A percentile compares a stretch with the other conserved stretches of the same genome.
phyloP scores from a whole-genome alignment of 2,113 vertebrate species.

The Pogonocichla stellata region DNA sequence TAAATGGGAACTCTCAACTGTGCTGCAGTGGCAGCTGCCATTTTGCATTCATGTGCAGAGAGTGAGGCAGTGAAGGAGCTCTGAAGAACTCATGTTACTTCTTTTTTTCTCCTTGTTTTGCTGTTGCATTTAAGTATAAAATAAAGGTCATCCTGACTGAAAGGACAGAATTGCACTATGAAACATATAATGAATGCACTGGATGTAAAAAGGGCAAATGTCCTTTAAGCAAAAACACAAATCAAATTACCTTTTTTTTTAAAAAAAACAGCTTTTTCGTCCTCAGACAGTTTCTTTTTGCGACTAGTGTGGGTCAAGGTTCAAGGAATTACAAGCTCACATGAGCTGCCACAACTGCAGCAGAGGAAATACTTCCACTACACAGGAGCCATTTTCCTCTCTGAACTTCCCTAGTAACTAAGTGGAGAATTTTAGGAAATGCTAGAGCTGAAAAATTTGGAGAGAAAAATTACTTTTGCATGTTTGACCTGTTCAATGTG shows the following conservation, averaged over 20 bases:
- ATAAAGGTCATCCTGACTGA: constrained; percentile 53
- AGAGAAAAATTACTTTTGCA: background rate
- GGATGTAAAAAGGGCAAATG: constrained; percentile 44
- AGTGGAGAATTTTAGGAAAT: background rate
- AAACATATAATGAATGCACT: background rate
- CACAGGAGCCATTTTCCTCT: background rate
- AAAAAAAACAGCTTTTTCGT: fast-evolving
- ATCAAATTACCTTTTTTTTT: background rate
- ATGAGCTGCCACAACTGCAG: background rate
- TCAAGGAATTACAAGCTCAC: background rate
- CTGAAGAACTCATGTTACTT: background rate
- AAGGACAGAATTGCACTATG: background rate
- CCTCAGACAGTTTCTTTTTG: background rate
- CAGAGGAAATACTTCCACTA: background rate
- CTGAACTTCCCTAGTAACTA: background rate
- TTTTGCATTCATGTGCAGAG: constrained; percentile 38
- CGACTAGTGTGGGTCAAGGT: background rate
- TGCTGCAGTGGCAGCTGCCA: constrained; percentile 36
- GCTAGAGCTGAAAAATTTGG: background rate
- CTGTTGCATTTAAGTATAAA: constrained; percentile 33
- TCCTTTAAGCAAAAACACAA: background rate
- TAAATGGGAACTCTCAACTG: background rate
- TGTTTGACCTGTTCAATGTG: background rate
- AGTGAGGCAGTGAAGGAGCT: background rate
- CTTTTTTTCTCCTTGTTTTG: constrained; percentile 7